Conservation (phyloP, 2,113 vertebrate genomes). For the Sapayoa aenigma region DNA sequence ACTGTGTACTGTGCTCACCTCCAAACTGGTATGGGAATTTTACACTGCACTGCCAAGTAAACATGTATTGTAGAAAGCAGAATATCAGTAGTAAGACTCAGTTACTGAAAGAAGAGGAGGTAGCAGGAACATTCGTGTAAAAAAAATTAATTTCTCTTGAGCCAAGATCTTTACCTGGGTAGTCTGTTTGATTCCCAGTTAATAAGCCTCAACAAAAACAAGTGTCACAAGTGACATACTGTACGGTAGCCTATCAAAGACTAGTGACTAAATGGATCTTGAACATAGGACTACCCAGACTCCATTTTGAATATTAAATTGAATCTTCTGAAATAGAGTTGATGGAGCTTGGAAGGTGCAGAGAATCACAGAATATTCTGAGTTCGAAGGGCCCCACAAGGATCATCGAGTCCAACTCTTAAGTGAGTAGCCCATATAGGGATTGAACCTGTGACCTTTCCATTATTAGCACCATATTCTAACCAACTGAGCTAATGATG, state of each 20-base stretch:
- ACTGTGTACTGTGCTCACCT: neutral
- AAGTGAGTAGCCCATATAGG: neutral
- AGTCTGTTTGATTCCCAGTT: neutral
- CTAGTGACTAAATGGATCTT: neutral
- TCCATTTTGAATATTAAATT: neutral
- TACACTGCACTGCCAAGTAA: neutral
- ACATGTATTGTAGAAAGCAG: neutral
- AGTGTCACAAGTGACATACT: neutral
- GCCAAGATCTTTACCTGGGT: neutral
- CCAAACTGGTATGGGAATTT: neutral
- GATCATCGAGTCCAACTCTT: neutral
- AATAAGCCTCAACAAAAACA: neutral
- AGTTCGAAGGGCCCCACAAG: neutral
- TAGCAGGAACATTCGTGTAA: neutral
- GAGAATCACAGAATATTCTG: neutral
- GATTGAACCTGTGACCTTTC: neutral
- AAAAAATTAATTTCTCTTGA: neutral
- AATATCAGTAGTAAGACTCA: neutral
- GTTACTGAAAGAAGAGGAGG: neutral
- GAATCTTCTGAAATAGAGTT: neutral
- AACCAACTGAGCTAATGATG: neutral
- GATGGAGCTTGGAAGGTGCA: neutral
- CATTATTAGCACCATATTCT: neutral
- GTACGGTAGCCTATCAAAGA: neutral
- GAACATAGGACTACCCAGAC: neutral